Percentiles rank a stretch among this genome's conserved stretches.
Evolutionary conservation across 2,888 invertebrate genomes (phyloP).

Genomic region (Caenorhabditis sp.): DNA sequence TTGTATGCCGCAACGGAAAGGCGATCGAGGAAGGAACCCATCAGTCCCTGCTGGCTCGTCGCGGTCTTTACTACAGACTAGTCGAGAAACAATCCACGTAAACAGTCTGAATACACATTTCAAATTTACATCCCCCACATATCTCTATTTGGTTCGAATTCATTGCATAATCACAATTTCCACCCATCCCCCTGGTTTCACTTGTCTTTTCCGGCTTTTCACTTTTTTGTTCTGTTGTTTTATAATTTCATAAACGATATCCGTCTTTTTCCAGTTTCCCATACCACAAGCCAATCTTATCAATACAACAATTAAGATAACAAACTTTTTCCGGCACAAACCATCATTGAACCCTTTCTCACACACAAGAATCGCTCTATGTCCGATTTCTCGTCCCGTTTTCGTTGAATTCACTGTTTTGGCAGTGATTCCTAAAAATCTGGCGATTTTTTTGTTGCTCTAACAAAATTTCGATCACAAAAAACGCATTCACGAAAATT

Average conservation of each 20-base stretch:
- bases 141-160: not conserved
- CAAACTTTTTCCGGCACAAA: too few relatives aligned
- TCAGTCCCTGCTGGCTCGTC: constrained; percentile 64
- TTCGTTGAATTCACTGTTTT: not conserved
- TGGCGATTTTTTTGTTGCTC: too few relatives aligned
- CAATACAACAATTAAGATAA: too few relatives aligned
- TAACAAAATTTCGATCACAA: not conserved
- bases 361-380: too few relatives aligned
- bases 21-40: constrained; percentile 73
- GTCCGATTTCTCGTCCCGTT: not conserved
- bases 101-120: not conserved
- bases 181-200: constrained; percentile 15
- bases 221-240: constrained; percentile 9
- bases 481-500: not conserved
- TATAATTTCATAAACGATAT: not conserved
- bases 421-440: too few relatives aligned
- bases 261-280: constrained; percentile 3
- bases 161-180: constrained; percentile 11
- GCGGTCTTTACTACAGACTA: constrained; percentile 70
- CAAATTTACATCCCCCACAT: not conserved
- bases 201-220: constrained; percentile 3
- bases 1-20: constrained; percentile 77
- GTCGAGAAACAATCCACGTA: constrained; percentile 55
- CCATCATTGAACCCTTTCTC: too few relatives aligned
- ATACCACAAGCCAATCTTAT: not conserved